Evolutionary conservation across 2,888 invertebrate species (phyloP).

Genomic region (Globia sparganii): DNA sequence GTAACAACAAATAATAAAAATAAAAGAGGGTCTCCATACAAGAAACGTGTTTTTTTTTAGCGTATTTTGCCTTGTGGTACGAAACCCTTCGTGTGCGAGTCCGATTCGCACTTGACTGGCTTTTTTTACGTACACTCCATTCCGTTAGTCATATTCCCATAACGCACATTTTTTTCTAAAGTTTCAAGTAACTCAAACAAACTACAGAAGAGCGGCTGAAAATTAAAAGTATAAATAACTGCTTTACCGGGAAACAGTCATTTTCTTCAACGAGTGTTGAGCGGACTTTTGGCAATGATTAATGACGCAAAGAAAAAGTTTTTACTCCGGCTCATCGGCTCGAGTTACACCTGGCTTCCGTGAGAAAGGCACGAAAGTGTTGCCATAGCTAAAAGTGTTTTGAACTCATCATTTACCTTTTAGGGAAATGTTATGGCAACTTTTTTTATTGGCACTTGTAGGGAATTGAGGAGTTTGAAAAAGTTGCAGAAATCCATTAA

Average conservation of each 20-base stretch:
- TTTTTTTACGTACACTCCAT: neutral
- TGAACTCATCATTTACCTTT: slow-evolving; percentile 66
- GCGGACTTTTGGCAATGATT: slow-evolving; percentile 77
- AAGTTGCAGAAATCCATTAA: neutral
- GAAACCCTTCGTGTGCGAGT: neutral
- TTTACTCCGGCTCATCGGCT: slow-evolving; percentile 59
- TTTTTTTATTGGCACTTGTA: slow-evolving; percentile 47
- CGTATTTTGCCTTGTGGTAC: neutral
- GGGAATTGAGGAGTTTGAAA: slow-evolving; percentile 22
- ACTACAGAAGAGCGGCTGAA: slow-evolving; percentile 37
- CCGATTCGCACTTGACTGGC: neutral
- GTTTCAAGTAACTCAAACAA: slow-evolving; percentile 43
- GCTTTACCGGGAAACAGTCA: slow-evolving; percentile 48
- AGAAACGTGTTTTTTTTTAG: neutral
- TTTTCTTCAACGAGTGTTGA: slow-evolving; percentile 66
- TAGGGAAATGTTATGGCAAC: slow-evolving; percentile 66
- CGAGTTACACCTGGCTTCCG: slow-evolving; percentile 67
- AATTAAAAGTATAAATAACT: slow-evolving; percentile 64
- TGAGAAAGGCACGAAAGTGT: slow-evolving; percentile 49
- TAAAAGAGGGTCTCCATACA: neutral
- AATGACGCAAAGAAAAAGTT: slow-evolving; percentile 72
- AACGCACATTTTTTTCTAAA: slow-evolving; percentile 18
- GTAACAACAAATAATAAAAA: neutral
- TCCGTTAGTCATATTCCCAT: neutral
- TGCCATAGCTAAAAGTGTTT: slow-evolving; percentile 59